phyloP scores from a whole-genome alignment of 2,113 vertebrate species.

The Hippocampus mohnikei region DNA sequence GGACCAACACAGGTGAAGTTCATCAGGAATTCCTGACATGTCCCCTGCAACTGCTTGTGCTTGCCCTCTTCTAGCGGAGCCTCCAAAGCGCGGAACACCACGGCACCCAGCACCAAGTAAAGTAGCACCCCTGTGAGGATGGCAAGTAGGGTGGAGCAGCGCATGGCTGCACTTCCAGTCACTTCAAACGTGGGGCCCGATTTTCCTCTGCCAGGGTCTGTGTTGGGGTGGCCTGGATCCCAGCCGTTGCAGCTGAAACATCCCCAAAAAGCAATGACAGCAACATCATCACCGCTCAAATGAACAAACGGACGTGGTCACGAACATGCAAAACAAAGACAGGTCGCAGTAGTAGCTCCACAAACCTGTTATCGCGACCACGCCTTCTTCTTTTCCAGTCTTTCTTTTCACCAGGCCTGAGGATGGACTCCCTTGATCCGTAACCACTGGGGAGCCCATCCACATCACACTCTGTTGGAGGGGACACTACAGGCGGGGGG shows the following conservation, averaged over 20 bases:
- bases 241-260: conserved; percentile 60
- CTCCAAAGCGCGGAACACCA: conserved; percentile 83
- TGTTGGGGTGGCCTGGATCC: conserved; percentile 33
- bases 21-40: conserved; percentile 68
- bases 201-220: conserved; percentile 34
- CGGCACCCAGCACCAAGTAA: conserved; percentile 83
- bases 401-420: conserved; percentile 51
- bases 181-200: conserved; percentile 39
- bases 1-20: conserved; percentile 74
- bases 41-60: conserved; percentile 58
- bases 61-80: conserved; percentile 68
- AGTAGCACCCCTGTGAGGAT: conserved; percentile 78
- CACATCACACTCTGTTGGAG: conserved; percentile 62
- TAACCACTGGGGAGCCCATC: conserved; percentile 57
- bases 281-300: conserved; percentile 2
- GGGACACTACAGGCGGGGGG: conserved; percentile 52
- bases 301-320: not conserved
- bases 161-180: conserved; percentile 69
- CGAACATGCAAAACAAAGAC: not conserved
- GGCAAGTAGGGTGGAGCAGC: conserved; percentile 77
- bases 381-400: conserved; percentile 64
- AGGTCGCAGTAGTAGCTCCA: not conserved
- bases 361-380: conserved; percentile 53
- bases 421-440: conserved; percentile 70
- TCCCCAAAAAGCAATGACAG: conserved; percentile 25